These are phyloP conservation scores for Formica selysi DNA, from an alignment of 1,140 invertebrate genomes.

Conservation along the genomic window DNA sequence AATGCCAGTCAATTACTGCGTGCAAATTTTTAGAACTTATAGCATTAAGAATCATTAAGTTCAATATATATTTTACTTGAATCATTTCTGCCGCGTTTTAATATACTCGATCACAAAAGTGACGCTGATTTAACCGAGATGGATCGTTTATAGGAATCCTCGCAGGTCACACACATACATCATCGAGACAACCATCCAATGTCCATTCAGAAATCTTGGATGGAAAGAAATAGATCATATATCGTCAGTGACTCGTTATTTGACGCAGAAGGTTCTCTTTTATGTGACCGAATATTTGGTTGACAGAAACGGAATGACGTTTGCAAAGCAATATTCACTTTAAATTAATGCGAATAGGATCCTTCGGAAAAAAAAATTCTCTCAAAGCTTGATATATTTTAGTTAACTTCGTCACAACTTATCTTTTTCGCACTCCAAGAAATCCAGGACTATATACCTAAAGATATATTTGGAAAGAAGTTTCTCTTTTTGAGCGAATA, in stretches of 20 bases:
- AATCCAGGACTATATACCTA: not conserved
- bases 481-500: not conserved
- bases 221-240: constrained; percentile 13
- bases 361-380: not conserved
- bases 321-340: not conserved
- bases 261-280: constrained; percentile 3
- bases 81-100: not conserved
- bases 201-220: not conserved
- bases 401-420: not conserved
- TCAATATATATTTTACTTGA: not conserved
- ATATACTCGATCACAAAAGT: constrained; percentile 24
- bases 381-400: not conserved
- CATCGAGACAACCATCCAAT: constrained; percentile 14
- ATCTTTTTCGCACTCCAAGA: not conserved
- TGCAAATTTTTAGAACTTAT: not conserved
- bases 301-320: constrained; percentile 13
- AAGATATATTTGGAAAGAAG: not conserved
- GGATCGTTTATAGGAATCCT: constrained; percentile 31
- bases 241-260: constrained; percentile 7
- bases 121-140: constrained; percentile 47
- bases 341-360: not conserved
- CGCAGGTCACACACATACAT: constrained; percentile 50
- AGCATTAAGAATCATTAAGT: not conserved
- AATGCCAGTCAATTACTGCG: not conserved
- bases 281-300: constrained; percentile 15